Percentiles rank a stretch among this genome's conserved stretches.
Evolutionary conservation across 2,113 vertebrate species (phyloP).

Genomic region (Cyprinodon tularosa): DNA sequence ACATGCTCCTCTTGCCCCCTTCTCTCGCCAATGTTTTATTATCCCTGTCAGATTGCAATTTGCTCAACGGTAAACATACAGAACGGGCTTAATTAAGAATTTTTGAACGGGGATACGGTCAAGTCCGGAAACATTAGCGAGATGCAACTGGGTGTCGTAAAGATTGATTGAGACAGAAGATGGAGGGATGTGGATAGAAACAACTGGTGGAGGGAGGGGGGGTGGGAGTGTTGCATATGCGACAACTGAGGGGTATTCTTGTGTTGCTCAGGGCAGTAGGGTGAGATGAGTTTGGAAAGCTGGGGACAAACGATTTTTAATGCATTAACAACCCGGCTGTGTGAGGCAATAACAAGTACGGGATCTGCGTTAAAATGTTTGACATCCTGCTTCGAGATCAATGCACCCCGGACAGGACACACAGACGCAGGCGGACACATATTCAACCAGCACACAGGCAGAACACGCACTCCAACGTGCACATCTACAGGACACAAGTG

Average conservation of each 20-base stretch:
- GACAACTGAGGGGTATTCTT: slow-evolving; percentile 79
- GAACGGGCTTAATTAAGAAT: slow-evolving; percentile 84
- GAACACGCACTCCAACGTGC: slow-evolving; percentile 55
- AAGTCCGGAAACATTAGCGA: slow-evolving; percentile 88
- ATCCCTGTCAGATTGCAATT: slow-evolving; percentile 83
- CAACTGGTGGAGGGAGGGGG: slow-evolving; percentile 61
- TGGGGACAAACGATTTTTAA: slow-evolving; percentile 83
- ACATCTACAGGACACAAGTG: slow-evolving; percentile 34
- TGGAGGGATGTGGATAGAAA: slow-evolving; percentile 72
- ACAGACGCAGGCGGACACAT: slow-evolving; percentile 48
- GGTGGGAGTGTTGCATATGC: slow-evolving; percentile 64
- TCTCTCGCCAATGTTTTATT: slow-evolving; percentile 78
- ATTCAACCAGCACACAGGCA: slow-evolving; percentile 66
- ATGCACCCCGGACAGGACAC: slow-evolving; percentile 75
- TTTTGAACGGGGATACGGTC: slow-evolving; percentile 82
- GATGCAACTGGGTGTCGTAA: slow-evolving; percentile 85
- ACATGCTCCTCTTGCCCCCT: slow-evolving; percentile 69
- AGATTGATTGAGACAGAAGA: slow-evolving; percentile 84
- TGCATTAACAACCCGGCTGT: slow-evolving; percentile 81
- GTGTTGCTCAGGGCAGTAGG: slow-evolving; percentile 80
- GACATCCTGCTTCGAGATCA: slow-evolving; percentile 84
- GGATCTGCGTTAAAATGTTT: slow-evolving; percentile 83
- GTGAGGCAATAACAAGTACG: slow-evolving; percentile 80
- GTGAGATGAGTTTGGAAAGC: slow-evolving; percentile 80
- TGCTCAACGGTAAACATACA: slow-evolving; percentile 83